A percentile compares a stretch with the other conserved stretches of the same genome.
phyloP scores from a whole-genome alignment of 2,888 invertebrate species.

The Aphrophora alni region DNA sequence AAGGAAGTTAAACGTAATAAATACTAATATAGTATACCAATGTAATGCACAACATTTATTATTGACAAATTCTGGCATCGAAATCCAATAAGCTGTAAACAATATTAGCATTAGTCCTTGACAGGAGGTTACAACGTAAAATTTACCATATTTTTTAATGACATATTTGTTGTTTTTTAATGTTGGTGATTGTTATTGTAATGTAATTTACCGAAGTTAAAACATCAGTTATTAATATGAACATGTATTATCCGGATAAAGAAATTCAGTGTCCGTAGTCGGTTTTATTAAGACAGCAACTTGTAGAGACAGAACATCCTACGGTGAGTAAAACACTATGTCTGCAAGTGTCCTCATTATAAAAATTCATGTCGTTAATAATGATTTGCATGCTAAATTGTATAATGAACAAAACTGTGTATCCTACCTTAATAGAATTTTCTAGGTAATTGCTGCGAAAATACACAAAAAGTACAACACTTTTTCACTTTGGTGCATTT shows the following conservation, averaged over 20 bases:
- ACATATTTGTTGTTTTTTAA: not conserved
- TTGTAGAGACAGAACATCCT: not conserved
- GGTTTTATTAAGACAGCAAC: not conserved
- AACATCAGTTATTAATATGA: not conserved
- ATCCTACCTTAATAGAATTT: too few species aligned
- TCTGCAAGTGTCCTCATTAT: not conserved
- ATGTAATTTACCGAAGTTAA: not conserved
- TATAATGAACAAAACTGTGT: too few species aligned
- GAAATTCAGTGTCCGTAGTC: not conserved
- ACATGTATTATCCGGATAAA: not conserved
- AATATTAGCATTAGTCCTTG: conserved; percentile 25
- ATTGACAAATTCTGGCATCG: not conserved
- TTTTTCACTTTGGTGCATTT: too few species aligned
- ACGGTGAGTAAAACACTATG: not conserved
- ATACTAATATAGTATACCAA: too few species aligned
- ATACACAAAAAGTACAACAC: too few species aligned
- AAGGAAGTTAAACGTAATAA: too few species aligned
- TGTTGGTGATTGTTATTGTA: not conserved
- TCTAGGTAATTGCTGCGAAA: too few species aligned
- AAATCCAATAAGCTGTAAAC: not conserved
- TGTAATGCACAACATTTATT: not conserved
- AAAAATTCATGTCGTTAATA: too few species aligned
- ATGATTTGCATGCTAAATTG: too few species aligned
- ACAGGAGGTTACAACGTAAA: conserved; percentile 35
- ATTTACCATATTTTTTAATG: not conserved